A percentile compares a stretch with the other conserved stretches of the same genome.
phyloP scores from a whole-genome alignment of 2,797 vertebrate species.

The Lateolabrax maculatus region DNA sequence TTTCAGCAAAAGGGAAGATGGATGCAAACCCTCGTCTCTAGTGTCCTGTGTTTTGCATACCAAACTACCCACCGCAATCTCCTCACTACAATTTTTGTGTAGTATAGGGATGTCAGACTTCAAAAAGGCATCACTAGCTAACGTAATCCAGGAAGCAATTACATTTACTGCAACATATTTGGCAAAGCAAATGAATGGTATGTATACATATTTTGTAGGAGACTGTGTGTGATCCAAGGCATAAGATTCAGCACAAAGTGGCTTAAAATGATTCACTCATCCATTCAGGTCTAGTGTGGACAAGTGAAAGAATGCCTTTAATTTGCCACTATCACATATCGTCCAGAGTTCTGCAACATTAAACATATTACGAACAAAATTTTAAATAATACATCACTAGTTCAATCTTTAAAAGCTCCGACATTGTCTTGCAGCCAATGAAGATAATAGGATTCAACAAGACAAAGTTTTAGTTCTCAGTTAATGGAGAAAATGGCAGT shows the following conservation, averaged over 20 bases:
- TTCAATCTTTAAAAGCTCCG: not conserved
- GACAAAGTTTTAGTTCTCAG: constrained; percentile 2
- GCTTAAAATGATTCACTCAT: not conserved
- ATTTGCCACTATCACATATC: not conserved
- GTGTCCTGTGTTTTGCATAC: not conserved
- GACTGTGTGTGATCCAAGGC: not conserved
- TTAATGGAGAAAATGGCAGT: constrained; percentile 16
- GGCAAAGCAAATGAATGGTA: not conserved
- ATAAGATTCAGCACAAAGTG: constrained; percentile 5
- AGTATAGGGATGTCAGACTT: not conserved
- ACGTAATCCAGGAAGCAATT: not conserved
- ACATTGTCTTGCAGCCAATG: not conserved
- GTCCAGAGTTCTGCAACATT: constrained; percentile 12
- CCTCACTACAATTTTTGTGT: not conserved
- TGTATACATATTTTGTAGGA: not conserved
- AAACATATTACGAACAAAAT: not conserved
- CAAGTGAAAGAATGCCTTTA: not conserved
- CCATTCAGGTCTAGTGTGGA: not conserved
- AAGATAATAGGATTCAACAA: not conserved
- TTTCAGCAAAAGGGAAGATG: not conserved
- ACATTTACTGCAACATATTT: not conserved
- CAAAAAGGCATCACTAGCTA: not conserved
- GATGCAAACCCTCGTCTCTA: not conserved
- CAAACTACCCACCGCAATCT: not conserved
- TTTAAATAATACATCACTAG: constrained; percentile 19